phyloP scores from a whole-genome alignment of 2,113 vertebrate genomes.

The Rhinolophus sinicus region DNA sequence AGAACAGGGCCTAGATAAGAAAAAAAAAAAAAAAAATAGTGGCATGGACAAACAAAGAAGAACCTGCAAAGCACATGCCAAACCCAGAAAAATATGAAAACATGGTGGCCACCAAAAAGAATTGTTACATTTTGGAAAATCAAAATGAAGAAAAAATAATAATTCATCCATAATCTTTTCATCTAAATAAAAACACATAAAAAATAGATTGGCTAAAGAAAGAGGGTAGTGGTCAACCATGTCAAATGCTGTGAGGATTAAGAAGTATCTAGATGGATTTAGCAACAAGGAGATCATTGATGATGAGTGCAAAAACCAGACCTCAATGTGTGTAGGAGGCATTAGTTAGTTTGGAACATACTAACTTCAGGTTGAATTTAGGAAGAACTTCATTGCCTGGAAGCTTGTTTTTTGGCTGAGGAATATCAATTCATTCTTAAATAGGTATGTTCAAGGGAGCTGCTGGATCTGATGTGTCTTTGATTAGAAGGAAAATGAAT shows the following conservation, averaged over 20 bases:
- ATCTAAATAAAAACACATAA: not conserved
- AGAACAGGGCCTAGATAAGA: not conserved
- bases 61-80: not conserved
- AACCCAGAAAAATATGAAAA: not conserved
- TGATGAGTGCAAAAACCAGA: not conserved
- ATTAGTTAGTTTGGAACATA: not conserved
- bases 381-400: not conserved
- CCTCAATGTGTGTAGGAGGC: not conserved
- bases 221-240: not conserved
- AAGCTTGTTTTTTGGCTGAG: not conserved
- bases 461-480: not conserved
- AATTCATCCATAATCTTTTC: not conserved
- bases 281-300: not conserved
- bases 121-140: not conserved
- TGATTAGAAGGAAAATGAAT: constrained; percentile 30
- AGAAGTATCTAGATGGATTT: not conserved
- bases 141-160: not conserved
- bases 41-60: not conserved
- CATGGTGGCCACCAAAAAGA: not conserved
- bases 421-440: constrained; percentile 2
- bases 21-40: not conserved
- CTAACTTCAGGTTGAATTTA: constrained; percentile 25
- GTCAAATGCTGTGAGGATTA: not conserved
- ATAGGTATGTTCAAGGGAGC: not conserved
- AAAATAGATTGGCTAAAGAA: not conserved